Conservation (phyloP, 1,140 invertebrate species). For the Drosophila lowei region DNA sequence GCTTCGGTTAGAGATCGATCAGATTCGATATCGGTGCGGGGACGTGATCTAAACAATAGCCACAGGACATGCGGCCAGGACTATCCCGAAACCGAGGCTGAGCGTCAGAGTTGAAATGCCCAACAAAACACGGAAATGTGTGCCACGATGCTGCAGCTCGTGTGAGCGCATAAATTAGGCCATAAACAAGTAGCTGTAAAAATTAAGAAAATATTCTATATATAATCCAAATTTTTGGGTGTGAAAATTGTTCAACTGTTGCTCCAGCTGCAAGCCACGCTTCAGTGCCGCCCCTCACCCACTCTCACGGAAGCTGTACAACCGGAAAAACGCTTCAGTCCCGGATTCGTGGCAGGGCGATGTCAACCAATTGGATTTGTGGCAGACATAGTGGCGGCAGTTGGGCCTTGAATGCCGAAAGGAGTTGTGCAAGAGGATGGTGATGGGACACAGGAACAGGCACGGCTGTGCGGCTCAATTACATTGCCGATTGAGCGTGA, state of each 20-base stretch:
- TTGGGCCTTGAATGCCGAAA: slow-evolving; percentile 10
- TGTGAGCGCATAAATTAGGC: slow-evolving; percentile 73
- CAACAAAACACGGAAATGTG: slow-evolving; percentile 37
- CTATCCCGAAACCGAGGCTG: slow-evolving; percentile 16
- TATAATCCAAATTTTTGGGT: slow-evolving; percentile 20
- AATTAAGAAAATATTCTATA: slow-evolving; percentile 41
- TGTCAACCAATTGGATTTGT: slow-evolving; percentile 70
- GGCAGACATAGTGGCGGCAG: slow-evolving; percentile 63
- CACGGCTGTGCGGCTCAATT: slow-evolving; percentile 80
- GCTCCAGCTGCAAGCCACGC: slow-evolving; percentile 67
- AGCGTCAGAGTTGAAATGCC: not conserved
- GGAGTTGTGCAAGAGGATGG: slow-evolving; percentile 1
- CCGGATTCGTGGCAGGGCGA: slow-evolving; percentile 25
- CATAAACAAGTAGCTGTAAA: slow-evolving; percentile 59
- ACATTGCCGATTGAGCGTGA: slow-evolving; percentile 72
- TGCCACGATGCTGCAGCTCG: slow-evolving; percentile 45
- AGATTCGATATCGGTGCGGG: slow-evolving; percentile 68
- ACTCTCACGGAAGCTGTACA: slow-evolving; percentile 50
- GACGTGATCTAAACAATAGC: slow-evolving; percentile 75
- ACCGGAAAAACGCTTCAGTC: slow-evolving; percentile 50
- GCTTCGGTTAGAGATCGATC: slow-evolving; percentile 63
- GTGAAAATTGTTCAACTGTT: slow-evolving; percentile 48
- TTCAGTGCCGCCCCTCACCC: slow-evolving; percentile 20
- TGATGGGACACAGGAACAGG: slow-evolving; percentile 30
- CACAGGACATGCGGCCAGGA: slow-evolving; percentile 61